Evolutionary conservation across 2,888 invertebrate genomes (phyloP).

Genomic region (Chrysodeixis includens): DNA sequence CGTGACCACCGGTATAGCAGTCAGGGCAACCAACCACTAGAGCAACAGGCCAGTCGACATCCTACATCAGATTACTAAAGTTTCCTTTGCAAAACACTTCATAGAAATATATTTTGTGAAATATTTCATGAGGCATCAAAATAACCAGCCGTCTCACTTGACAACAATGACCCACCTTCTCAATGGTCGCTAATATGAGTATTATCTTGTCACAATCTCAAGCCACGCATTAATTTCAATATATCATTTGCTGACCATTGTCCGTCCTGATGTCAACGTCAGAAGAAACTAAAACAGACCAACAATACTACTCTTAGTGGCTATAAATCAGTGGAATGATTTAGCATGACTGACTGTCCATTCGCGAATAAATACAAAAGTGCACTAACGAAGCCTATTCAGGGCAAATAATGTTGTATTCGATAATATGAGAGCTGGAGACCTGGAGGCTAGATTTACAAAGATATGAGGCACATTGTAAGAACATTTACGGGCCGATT

Average conservation of each 20-base stretch:
- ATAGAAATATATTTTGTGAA: neutral
- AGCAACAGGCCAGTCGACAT: no score
- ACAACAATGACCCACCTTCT: constrained; percentile 8
- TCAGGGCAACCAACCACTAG: no score
- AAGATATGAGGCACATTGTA: constrained; percentile 54
- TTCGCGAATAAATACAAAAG: constrained; percentile 75
- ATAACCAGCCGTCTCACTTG: neutral
- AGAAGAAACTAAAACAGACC: constrained; percentile 37
- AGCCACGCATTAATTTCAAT: constrained; percentile 39
- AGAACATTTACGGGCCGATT: constrained; percentile 31
- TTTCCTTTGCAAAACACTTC: neutral
- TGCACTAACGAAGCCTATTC: constrained; percentile 85
- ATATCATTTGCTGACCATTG: constrained; percentile 43
- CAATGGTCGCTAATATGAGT: constrained; percentile 18
- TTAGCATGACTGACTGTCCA: constrained; percentile 79
- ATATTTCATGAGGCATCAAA: neutral
- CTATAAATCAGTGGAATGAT: constrained; percentile 77
- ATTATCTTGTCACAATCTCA: constrained; percentile 20
- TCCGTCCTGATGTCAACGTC: constrained; percentile 40
- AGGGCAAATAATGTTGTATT: constrained; percentile 70
- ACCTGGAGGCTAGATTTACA: constrained; percentile 69
- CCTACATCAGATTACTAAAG: no score
- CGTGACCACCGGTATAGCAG: no score
- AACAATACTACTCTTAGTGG: constrained; percentile 40
- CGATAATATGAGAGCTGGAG: constrained; percentile 69